Percentiles rank a stretch among this genome's conserved stretches.
phyloP scores from a whole-genome alignment of 1,140 invertebrate genomes.

The Drusus annulatus region DNA sequence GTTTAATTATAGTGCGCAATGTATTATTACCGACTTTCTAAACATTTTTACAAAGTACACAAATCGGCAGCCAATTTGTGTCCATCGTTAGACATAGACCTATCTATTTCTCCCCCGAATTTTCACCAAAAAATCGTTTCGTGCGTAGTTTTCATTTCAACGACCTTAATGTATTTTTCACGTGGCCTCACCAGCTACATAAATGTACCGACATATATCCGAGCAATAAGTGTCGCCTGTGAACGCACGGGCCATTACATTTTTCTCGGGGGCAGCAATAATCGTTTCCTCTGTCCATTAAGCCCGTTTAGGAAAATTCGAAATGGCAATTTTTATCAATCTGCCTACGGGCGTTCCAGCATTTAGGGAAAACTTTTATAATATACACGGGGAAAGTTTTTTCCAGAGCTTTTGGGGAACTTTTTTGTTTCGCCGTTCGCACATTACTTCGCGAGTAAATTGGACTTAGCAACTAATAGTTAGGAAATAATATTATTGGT shows the following conservation, averaged over 20 bases:
- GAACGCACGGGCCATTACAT: slow-evolving; percentile 12
- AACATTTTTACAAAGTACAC: too few species aligned
- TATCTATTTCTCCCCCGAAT: too few species aligned
- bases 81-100: too few species aligned
- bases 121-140: too few species aligned
- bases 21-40: too few species aligned
- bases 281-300: slow-evolving; percentile 44
- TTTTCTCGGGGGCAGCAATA: slow-evolving; percentile 30
- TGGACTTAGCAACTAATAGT: too few species aligned
- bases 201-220: background rate
- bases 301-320: slow-evolving; percentile 48
- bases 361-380: background rate
- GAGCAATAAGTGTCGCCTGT: slow-evolving; percentile 14
- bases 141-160: too few species aligned
- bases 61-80: too few species aligned
- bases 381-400: background rate
- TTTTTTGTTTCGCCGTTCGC: slow-evolving; percentile 12
- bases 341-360: slow-evolving; percentile 16
- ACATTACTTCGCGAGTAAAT: background rate
- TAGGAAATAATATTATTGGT: too few species aligned
- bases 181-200: too few species aligned
- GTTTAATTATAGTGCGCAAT: too few species aligned
- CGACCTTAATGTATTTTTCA: too few species aligned
- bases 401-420: background rate
- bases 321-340: slow-evolving; percentile 54